A percentile compares a stretch with the other conserved stretches of the same genome.
Evolutionary conservation across 2,888 invertebrate species (phyloP).

Genomic region (Tricholauxania praeusta): DNA sequence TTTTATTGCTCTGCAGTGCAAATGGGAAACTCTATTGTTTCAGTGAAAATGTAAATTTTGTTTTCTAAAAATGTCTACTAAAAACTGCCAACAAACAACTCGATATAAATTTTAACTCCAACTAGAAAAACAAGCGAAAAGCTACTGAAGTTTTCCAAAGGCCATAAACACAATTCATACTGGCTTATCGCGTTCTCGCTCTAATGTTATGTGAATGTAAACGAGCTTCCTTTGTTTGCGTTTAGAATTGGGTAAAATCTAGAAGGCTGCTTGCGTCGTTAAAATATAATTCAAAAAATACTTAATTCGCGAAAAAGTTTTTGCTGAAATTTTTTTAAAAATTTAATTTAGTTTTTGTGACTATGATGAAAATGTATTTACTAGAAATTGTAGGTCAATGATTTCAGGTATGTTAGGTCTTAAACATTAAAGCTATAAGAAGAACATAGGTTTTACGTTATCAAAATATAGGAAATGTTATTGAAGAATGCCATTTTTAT

Average conservation of each 20-base stretch:
- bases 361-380: too few relatives aligned
- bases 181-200: constrained; percentile 25
- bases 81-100: constrained; percentile 19
- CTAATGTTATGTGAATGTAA: background rate
- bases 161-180: constrained; percentile 36
- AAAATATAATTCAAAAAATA: too few relatives aligned
- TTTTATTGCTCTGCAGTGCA: background rate
- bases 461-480: too few relatives aligned
- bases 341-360: too few relatives aligned
- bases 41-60: constrained; percentile 21
- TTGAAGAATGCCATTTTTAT: too few relatives aligned
- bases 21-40: constrained; percentile 30
- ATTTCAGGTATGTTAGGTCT: too few relatives aligned
- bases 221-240: constrained; percentile 1
- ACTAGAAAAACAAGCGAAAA: constrained; percentile 33
- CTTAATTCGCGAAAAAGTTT: too few relatives aligned
- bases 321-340: too few relatives aligned
- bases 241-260: background rate
- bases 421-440: too few relatives aligned
- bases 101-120: constrained; percentile 25
- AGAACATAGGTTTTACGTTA: too few relatives aligned
- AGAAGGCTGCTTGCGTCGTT: background rate
- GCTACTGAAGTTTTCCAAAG: constrained; percentile 30
- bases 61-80: background rate
- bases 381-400: too few relatives aligned